These are phyloP conservation scores for Drosophila arawakana DNA, from an alignment of 1,140 invertebrate species.

Conservation along the genomic window DNA sequence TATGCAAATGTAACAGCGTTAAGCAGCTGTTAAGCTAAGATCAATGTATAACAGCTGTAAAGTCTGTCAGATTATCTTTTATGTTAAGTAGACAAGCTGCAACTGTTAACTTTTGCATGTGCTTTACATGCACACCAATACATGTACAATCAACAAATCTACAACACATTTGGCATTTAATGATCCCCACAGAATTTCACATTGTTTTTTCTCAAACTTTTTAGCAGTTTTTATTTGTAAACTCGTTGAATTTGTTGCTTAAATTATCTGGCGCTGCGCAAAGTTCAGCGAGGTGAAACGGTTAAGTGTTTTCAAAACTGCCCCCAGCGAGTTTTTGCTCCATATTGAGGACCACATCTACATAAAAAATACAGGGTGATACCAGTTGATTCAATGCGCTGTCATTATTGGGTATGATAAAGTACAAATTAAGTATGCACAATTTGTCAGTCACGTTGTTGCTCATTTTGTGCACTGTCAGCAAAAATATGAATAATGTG, in stretches of 20 bases:
- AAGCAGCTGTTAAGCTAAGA: too few species aligned
- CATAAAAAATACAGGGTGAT: constrained; percentile 34
- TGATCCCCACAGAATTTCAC: constrained; percentile 30
- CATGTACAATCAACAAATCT: too few species aligned
- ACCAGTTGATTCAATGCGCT: constrained; percentile 44
- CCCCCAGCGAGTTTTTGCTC: constrained; percentile 27
- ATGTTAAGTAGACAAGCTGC: too few species aligned
- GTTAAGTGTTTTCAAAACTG: constrained; percentile 53
- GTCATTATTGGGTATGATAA: constrained; percentile 14
- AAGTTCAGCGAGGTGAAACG: constrained; percentile 59
- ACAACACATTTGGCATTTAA: constrained; percentile 5
- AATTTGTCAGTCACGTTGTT: constrained; percentile 38
- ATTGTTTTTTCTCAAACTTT: constrained; percentile 37
- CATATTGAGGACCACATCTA: constrained; percentile 24
- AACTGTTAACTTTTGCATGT: too few species aligned
- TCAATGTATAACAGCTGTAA: too few species aligned
- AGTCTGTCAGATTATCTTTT: too few species aligned
- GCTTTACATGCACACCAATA: too few species aligned
- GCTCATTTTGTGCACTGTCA: constrained; percentile 23
- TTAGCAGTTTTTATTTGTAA: constrained; percentile 34
- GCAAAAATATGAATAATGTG: constrained; percentile 43
- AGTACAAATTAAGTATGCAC: constrained; percentile 23
- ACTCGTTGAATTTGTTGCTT: constrained; percentile 43
- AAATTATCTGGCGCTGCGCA: constrained; percentile 41
- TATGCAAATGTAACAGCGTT: too few species aligned